Base-by-base conservation (phyloP, 2,888 invertebrate species). In the Pandemis heparana region DNA sequence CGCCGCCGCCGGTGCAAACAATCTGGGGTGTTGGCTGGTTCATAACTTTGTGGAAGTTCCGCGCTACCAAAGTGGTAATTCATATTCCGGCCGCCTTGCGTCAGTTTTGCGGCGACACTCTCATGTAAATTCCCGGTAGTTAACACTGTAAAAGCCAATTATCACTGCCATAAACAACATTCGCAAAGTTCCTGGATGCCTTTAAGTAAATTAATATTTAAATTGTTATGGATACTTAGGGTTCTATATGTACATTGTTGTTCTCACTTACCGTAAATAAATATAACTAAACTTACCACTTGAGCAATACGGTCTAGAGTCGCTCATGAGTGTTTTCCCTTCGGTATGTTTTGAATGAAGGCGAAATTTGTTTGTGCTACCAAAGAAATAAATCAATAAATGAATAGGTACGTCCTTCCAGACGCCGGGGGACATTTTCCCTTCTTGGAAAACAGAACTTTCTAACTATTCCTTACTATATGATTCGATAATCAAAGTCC, bases 41-140 rank as follows among this genome's bases (percentile, higher is more conserved):
- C 86, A 87, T 86, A 89, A 90, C 87, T 89, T 87, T 68, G 75
- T 75, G 78, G 83, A 88, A 89, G 84, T 89, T 88, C 83, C 82
- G 78, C 82, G 79, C 81, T 76, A 78, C 79, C 86, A 85, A 83
- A 84, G 83, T 85, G 83, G 79, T 81, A 77, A 83, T 83, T 83
- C 79, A 77, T 80, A 79, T 75, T 74, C 74, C 18, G 38, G 65
- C 64, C 64, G 64, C 70, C 46, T 60, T 60, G 51, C 69, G 43
- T 32, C 43, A 70, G 61, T 74, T 74, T 61, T 61, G 70, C 32
- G 70, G 60, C 60, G 65, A 65, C 38, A 65, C 43, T 70, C 62
- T 63, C 51, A 38, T 74, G 70, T 70, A 70, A 74, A 70, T 51
- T 61, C 32, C 46, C 64, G 43, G 60, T 64, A 51, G 69, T 64